These are phyloP conservation scores for Agriopis marginaria DNA, from an alignment of 2,888 invertebrate species.

Conservation along the genomic window DNA sequence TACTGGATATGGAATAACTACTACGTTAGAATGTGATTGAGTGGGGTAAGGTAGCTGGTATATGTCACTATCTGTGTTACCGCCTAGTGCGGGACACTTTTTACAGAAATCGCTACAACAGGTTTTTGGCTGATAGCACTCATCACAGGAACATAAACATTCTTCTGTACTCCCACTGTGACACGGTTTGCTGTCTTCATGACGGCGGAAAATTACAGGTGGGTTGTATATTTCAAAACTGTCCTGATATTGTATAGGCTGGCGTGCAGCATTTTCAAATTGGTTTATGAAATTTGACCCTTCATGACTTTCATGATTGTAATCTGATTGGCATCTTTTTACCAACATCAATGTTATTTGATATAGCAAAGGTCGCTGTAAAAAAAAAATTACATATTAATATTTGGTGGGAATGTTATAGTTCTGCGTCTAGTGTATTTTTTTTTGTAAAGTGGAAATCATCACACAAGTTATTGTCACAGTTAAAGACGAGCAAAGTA, in stretches of 20 bases:
- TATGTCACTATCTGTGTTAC: background rate
- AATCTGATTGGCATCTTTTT: conserved; percentile 1
- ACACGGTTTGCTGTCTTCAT: background rate
- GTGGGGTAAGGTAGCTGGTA: background rate
- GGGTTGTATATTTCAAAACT: no score
- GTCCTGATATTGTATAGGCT: background rate
- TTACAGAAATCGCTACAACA: conserved; percentile 4
- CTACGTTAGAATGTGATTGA: background rate
- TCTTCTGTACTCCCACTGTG: conserved; percentile 1
- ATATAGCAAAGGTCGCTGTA: conserved; percentile 3
- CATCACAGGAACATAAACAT: conserved; percentile 8
- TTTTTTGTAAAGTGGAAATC: background rate
- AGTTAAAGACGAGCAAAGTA: no score
- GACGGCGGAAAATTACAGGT: background rate
- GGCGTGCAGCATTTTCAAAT: background rate
- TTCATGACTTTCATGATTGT: background rate
- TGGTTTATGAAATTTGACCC: background rate
- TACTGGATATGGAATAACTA: conserved; percentile 11
- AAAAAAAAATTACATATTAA: background rate
- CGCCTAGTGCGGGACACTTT: background rate
- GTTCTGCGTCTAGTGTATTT: background rate
- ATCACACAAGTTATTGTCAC: background rate
- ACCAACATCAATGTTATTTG: conserved; percentile 12
- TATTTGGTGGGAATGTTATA: background rate
- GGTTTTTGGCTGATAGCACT: background rate